Evolutionary conservation across 2,113 vertebrate genomes (phyloP).

Genomic region (Dryoscopus gambensis): DNA sequence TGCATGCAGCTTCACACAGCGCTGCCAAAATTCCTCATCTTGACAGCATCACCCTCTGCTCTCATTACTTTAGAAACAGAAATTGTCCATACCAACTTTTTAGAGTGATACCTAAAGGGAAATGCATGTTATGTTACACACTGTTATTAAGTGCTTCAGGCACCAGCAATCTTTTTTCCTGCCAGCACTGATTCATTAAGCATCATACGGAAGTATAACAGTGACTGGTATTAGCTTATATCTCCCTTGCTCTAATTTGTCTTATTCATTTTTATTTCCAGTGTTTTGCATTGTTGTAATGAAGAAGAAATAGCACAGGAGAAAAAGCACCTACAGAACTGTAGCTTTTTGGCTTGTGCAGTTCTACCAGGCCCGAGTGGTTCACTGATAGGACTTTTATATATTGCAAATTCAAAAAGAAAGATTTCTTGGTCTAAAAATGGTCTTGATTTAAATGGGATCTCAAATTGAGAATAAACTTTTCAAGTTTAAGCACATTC

Average conservation of each 20-base stretch:
- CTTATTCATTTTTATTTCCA: conserved; percentile 1
- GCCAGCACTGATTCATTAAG: conserved; percentile 34
- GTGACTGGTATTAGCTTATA: not conserved
- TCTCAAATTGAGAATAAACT: not conserved
- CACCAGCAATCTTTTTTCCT: not conserved
- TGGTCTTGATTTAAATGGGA: not conserved
- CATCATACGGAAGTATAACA: not conserved
- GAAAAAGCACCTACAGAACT: not conserved
- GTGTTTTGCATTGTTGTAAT: not conserved
- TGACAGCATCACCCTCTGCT: not conserved
- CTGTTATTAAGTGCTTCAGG: not conserved
- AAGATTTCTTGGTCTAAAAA: not conserved
- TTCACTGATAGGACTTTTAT: not conserved
- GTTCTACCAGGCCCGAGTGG: not conserved
- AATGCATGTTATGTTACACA: not conserved
- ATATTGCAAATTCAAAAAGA: not conserved
- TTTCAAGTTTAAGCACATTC: not conserved
- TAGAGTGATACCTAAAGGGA: not conserved
- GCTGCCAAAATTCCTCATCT: not conserved
- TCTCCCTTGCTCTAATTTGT: conserved; percentile 12
- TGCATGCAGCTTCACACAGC: rapidly evolving
- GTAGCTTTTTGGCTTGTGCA: not conserved
- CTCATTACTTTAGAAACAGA: not conserved
- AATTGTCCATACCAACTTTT: not conserved
- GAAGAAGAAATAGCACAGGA: not conserved